Percentiles rank a stretch among this genome's conserved stretches.
These are phyloP conservation scores for Micromesistius poutassou DNA, from an alignment of 2,797 vertebrate species.

Conservation along the genomic window DNA sequence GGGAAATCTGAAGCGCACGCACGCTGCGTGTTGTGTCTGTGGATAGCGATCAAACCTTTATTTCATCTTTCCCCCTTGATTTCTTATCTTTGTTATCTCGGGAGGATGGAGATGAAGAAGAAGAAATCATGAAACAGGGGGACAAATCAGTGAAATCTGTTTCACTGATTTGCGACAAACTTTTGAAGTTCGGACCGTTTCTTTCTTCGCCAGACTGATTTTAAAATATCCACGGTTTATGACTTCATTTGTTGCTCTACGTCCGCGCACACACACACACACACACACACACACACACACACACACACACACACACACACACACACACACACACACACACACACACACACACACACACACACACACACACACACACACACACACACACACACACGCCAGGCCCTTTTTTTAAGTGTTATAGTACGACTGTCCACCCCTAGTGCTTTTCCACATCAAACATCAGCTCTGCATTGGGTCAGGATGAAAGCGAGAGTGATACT, in stretches of 20 bases:
- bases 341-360: too few species aligned
- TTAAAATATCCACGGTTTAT: not conserved
- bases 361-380: not conserved
- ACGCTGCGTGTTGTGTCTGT: conserved; percentile 15
- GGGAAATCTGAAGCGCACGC: conserved; percentile 30
- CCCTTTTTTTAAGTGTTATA: not conserved
- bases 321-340: too few species aligned
- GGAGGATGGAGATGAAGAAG: not conserved
- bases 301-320: not conserved
- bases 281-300: not conserved
- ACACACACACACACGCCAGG: not conserved
- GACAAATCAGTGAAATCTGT: not conserved
- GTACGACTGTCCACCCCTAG: not conserved
- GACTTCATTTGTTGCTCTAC: conserved; percentile 2
- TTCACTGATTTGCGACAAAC: not conserved
- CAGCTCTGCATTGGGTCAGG: conserved; percentile 26
- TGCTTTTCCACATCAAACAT: conserved; percentile 23
- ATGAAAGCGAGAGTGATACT: conserved; percentile 38
- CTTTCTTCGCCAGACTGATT: not conserved
- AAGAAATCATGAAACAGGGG: not conserved
- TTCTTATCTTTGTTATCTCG: not conserved
- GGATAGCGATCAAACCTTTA: not conserved
- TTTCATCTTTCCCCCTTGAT: not conserved
- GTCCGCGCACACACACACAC: not conserved
- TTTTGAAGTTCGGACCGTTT: not conserved